These are phyloP conservation scores for Oncopeltus fasciatus DNA, from an alignment of 1,140 invertebrate genomes.

Conservation along the genomic window DNA sequence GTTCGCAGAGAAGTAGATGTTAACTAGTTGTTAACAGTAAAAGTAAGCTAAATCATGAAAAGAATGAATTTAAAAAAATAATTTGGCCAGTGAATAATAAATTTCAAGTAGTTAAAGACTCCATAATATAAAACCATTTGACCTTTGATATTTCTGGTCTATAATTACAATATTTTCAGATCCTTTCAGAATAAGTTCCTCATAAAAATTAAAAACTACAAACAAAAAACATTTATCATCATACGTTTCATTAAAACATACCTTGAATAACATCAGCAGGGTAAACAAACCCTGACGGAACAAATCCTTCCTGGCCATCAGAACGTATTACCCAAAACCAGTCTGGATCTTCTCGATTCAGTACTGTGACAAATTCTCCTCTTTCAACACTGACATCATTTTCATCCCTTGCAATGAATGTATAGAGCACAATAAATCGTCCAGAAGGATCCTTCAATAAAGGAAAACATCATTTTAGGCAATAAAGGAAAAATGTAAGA, in stretches of 20 bases:
- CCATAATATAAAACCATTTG: too few species aligned
- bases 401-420: constrained; percentile 81
- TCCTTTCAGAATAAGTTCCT: too few species aligned
- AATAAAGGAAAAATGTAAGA: not conserved
- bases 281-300: constrained; percentile 88
- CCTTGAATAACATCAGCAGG: constrained; percentile 68
- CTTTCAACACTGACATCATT: constrained; percentile 87
- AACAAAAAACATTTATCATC: too few species aligned
- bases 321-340: constrained; percentile 90
- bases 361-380: constrained; percentile 84
- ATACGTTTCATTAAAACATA: constrained; percentile 30
- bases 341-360: constrained; percentile 85
- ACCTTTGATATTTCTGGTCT: too few species aligned
- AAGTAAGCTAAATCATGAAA: too few species aligned
- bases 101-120: too few species aligned
- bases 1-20: too few species aligned
- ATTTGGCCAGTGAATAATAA: constrained; percentile 12
- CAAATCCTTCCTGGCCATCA: constrained; percentile 88
- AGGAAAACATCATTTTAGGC: not conserved
- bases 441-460: constrained; percentile 57
- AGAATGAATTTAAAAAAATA: not conserved
- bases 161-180: too few species aligned
- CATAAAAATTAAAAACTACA: too few species aligned
- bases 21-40: too few species aligned
- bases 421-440: constrained; percentile 81